Conservation (phyloP, 2,888 invertebrate genomes). For the Volucella inflata region DNA sequence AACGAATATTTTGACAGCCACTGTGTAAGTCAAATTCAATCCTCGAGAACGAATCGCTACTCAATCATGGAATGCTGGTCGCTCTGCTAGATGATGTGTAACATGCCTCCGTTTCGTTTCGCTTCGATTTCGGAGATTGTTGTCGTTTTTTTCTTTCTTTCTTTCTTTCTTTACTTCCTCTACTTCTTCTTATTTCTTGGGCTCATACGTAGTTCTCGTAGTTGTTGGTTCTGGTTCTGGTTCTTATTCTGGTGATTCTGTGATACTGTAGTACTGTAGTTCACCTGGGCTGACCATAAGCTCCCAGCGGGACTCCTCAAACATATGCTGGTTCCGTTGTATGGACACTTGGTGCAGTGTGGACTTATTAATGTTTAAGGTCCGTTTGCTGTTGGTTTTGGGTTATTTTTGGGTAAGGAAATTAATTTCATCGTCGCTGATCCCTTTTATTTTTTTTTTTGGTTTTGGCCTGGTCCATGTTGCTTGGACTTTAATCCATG, state of each 20-base stretch:
- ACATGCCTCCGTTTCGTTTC: conserved; percentile 73
- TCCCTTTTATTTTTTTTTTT: conserved; percentile 60
- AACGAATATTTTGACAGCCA: conserved; percentile 74
- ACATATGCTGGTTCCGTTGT: conserved; percentile 64
- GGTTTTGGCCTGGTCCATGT: conserved; percentile 24
- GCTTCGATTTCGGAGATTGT: conserved; percentile 45
- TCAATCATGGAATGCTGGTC: conserved; percentile 46
- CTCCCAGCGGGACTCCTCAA: conserved; percentile 74
- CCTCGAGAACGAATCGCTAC: conserved; percentile 57
- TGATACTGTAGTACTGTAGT: conserved; percentile 14
- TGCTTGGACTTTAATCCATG: conserved; percentile 64
- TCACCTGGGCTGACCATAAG: conserved; percentile 65
- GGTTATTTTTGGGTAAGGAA: conserved; percentile 67
- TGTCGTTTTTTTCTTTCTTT: conserved; percentile 11
- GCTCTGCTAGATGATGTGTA: conserved; percentile 72
- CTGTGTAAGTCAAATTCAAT: conserved; percentile 73
- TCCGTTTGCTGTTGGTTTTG: conserved; percentile 57
- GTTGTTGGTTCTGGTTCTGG: too few relatives aligned
- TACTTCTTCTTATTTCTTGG: too few relatives aligned
- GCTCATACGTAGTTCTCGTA: too few relatives aligned
- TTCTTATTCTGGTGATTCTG: not conserved
- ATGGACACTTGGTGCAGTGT: conserved; percentile 30
- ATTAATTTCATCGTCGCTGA: conserved; percentile 72
- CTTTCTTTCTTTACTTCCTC: too few relatives aligned
- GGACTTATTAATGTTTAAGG: conserved; percentile 56